Base-by-base conservation (phyloP, 2,113 vertebrate species). In the Antechinus flavipes region DNA sequence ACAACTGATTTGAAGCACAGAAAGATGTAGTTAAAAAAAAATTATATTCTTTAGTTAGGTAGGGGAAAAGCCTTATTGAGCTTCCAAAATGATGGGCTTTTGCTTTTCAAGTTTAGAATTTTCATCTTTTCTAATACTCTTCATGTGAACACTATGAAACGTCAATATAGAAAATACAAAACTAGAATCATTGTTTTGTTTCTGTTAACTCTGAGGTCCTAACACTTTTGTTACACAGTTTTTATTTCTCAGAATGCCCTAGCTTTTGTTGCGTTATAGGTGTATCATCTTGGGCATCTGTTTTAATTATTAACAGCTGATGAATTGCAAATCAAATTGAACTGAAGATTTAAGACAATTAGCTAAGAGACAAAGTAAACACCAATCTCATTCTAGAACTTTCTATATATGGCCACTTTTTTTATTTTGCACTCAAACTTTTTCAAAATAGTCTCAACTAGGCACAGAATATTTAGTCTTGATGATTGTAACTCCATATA, bases 401-500 rank as follows among this genome's bases (percentile, higher is more conserved):
- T 52, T 52, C 50, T 52, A 52, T 52, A 52, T 52, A 52, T 52
- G 50, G 1, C 50, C 50, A 52, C 50, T 52, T 52, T 52, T 52
- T 52, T 52, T 52, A 54, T 98, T 42, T 91, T 58, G 1, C 4
- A 91, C 58, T 92, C 92, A 68, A 94, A 46, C 58, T 96, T 97
- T 94, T 89, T 46, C 95, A 90, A 94, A 68, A 92, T 96, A 26
- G 46, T 93, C 25, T 95, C 58, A 93, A 47, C 8, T 90, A 96
- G 1, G 93, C 94, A 55, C 1, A 0, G 92, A 94, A 90, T 46
- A 2, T 35, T 90, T 94, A 52, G 35, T 76, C 97, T 95, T 95
- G 93, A 91, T 53, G 94, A 93, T 35, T 55, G 0, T 93, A 95
- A 95, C 91, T 89, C 93, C 90, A 97, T 94, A 27, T 76, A 91